phyloP scores from a whole-genome alignment of 2,113 vertebrate genomes.

The Patagioenas fasciata region DNA sequence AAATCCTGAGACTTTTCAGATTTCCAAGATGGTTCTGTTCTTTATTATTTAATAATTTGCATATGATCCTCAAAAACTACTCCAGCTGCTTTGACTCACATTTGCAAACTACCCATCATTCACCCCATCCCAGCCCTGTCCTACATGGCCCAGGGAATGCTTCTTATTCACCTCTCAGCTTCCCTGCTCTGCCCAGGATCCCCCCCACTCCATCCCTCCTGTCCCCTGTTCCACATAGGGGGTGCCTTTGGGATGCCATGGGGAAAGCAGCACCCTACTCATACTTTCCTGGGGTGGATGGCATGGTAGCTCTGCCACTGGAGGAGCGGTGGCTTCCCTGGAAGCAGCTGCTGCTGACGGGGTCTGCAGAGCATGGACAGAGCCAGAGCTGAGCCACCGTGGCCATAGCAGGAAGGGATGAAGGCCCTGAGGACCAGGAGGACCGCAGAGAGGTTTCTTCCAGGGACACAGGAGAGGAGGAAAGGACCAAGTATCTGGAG shows the following conservation, averaged over 20 bases:
- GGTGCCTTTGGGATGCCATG: rapidly evolving
- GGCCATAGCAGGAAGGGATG: background rate
- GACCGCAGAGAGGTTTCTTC: background rate
- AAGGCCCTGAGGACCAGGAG: background rate
- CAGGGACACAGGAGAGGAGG: background rate
- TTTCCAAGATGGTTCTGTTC: background rate
- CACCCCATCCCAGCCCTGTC: background rate
- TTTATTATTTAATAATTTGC: background rate
- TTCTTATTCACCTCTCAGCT: background rate
- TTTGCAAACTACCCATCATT: background rate
- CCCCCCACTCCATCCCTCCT: background rate
- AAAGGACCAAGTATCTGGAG: background rate
- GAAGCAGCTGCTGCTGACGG: rapidly evolving
- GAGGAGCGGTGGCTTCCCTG: rapidly evolving
- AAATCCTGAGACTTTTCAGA: background rate
- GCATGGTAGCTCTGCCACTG: background rate
- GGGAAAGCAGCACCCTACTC: background rate
- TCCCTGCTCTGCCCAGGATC: rapidly evolving
- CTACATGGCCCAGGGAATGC: background rate
- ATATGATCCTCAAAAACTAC: background rate
- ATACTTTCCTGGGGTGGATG: background rate
- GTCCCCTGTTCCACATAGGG: rapidly evolving
- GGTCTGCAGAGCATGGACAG: background rate
- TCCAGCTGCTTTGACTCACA: background rate
- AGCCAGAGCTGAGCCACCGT: rapidly evolving